These are phyloP conservation scores for Blastobasis adustella DNA, from an alignment of 2,888 invertebrate genomes.

Conservation along the genomic window DNA sequence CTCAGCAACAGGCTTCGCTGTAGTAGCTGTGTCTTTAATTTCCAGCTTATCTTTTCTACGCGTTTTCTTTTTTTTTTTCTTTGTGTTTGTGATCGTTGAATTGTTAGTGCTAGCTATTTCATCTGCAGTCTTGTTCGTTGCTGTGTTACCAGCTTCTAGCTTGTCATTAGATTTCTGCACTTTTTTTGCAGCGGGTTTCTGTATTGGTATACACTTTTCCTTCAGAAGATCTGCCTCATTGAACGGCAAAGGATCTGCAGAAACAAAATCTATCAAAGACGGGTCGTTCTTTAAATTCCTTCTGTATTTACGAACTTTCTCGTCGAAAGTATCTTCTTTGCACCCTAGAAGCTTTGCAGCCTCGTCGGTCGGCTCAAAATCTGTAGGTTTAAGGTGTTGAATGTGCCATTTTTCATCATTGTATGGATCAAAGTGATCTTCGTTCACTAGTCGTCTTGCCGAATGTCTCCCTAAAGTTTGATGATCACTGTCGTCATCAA, in stretches of 20 bases:
- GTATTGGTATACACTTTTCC: slow-evolving; percentile 20
- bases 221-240: slow-evolving; percentile 22
- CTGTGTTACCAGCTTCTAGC: background rate
- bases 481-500: slow-evolving; percentile 4
- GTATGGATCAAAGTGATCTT: slow-evolving; percentile 9
- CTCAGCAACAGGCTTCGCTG: slow-evolving; percentile 5
- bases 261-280: slow-evolving; percentile 36
- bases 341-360: slow-evolving; percentile 21
- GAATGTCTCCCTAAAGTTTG: slow-evolving; percentile 4
- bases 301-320: slow-evolving; percentile 31
- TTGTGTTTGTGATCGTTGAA: too few species aligned
- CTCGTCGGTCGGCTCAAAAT: slow-evolving; percentile 15
- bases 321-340: slow-evolving; percentile 30
- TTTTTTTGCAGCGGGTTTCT: background rate
- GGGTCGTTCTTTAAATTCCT: slow-evolving; percentile 35
- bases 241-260: slow-evolving; percentile 30
- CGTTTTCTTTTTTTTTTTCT: too few species aligned
- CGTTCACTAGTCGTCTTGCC: too few species aligned
- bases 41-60: background rate
- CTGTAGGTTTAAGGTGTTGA: slow-evolving; percentile 31
- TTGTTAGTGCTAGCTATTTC: too few species aligned
- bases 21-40: slow-evolving; percentile 6
- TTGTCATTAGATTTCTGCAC: background rate
- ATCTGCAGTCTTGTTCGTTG: too few species aligned
- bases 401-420: slow-evolving; percentile 41